Conservation (phyloP, 2,888 invertebrate genomes). For the Ennomos fuscantarius region DNA sequence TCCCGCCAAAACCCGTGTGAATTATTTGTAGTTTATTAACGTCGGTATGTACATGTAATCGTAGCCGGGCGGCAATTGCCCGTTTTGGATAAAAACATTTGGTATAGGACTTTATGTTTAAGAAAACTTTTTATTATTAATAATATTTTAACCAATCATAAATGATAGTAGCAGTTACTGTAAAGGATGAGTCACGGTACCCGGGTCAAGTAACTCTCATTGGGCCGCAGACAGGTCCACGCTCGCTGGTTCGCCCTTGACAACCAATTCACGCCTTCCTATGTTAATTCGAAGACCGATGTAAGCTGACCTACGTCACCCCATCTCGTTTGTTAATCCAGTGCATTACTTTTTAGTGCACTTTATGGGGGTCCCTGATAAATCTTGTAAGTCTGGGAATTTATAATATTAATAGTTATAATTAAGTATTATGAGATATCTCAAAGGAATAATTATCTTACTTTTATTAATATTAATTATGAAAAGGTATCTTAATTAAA, state of each 20-base stretch:
- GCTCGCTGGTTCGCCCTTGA: conserved; percentile 32
- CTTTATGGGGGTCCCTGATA: conserved; percentile 14
- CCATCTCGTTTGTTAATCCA: conserved; percentile 24
- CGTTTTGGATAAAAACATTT: no score
- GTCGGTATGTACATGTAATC: no score
- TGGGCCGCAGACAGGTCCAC: conserved; percentile 27
- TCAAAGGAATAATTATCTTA: no score
- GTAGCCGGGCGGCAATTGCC: no score
- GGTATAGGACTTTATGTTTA: not conserved
- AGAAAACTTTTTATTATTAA: not conserved
- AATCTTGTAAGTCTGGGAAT: not conserved
- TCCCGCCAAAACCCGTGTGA: no score
- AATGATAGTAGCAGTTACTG: conserved; percentile 25
- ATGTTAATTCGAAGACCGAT: conserved; percentile 23
- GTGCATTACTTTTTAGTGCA: conserved; percentile 18
- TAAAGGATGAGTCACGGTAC: conserved; percentile 33
- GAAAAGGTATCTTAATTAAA: no score
- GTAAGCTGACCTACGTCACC: conserved; percentile 29
- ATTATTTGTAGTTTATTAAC: no score
- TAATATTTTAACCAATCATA: conserved; percentile 8
- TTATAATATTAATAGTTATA: not conserved
- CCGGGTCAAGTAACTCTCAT: conserved; percentile 40
- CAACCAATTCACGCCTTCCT: conserved; percentile 24
- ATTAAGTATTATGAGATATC: not conserved
- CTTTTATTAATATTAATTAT: no score